Evolutionary conservation across 2,888 invertebrate genomes (phyloP), one percentile per base, ranked within the genome.

Genomic region (Andricus curvator): DNA sequence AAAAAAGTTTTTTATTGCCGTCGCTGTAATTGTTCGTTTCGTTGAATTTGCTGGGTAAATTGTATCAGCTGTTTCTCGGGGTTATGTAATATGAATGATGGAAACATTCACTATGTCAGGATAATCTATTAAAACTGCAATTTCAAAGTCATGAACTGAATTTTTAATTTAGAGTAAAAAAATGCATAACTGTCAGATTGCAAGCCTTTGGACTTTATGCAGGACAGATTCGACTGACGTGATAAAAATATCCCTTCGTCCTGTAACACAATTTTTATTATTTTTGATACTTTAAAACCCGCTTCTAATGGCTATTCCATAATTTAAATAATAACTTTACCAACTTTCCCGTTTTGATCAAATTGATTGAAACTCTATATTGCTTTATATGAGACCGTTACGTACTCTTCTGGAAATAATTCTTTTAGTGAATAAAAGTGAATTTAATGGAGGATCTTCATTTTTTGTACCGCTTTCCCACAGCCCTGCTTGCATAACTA

Each of bases 1-100:
- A 17, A 74, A 56, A 33, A 74, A 51, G 33, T 22, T 74, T 74
- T 74, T 74, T 74, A 56, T 56, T 74, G 29, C 51, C 56, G 20
- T 74, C 33, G 13, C 51, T 74, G 56, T 56, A 74, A 56, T 56
- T 74, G 70, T 37, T 74, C 56, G 33, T 51, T 74, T 56, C 51
- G 33, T 70, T 56, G 70, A 70, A 70, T 70, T 51, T 70, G 11
- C n/a, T 74, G 3, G 33, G n/a, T 29, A 51, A 74, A 74, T 74
- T 51, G 51, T 33, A 74, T 74, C n/a, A 56, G 11, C n/a, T 56
- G 56, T 33, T 37, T 51, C n/a, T n/a, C 51, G 33, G 33, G 37
- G 6, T 56, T 74, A 74, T 33, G 25, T 56, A 20, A 51, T 20
- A 51, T 8, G 2, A 20, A 29, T 74, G 56, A 74, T 74, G 29